Evolutionary conservation across 2,113 vertebrate genomes (phyloP).

Genomic region (Gadus chalcogrammus): DNA sequence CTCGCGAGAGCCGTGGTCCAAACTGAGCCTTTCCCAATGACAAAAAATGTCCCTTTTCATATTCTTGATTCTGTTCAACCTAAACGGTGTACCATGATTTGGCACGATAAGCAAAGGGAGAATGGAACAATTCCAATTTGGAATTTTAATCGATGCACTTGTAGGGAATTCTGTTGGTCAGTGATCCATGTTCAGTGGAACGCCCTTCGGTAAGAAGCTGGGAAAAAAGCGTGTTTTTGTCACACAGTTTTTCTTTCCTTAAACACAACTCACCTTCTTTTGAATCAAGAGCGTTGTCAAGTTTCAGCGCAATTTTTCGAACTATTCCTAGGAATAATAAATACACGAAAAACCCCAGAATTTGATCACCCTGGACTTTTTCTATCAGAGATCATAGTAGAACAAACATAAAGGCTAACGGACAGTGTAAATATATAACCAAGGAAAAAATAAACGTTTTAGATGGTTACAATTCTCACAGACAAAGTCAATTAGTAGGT

Average conservation of each 20-base stretch:
- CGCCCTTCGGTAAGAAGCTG: constrained; percentile 83
- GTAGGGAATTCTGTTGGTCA: constrained; percentile 96
- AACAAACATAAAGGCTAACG: constrained; percentile 76
- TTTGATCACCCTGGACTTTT: constrained; percentile 95
- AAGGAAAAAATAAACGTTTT: constrained; percentile 72
- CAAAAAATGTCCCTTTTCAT: constrained; percentile 47
- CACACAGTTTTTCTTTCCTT: constrained; percentile 42
- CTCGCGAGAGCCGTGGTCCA: constrained; percentile 62
- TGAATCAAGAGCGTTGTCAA: constrained; percentile 93
- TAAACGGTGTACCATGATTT: constrained; percentile 87
- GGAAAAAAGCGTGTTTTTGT: constrained; percentile 64
- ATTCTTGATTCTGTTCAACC: constrained; percentile 65
- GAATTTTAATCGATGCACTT: constrained; percentile 91
- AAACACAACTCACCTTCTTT: constrained; percentile 84
- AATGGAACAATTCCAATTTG: constrained; percentile 99
- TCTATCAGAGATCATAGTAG: constrained; percentile 85
- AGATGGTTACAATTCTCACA: constrained; percentile 73
- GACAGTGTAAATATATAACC: constrained; percentile 66
- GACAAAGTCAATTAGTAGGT: constrained; percentile 73
- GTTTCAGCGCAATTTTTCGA: constrained; percentile 95
- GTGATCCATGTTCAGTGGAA: constrained; percentile 81
- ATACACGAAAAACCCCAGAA: constrained; percentile 97
- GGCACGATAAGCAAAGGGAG: constrained; percentile 94
- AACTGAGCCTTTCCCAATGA: constrained; percentile 35
- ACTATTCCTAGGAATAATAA: constrained; percentile 99